Percentiles rank a stretch among this genome's conserved stretches.
Conservation (phyloP, 2,888 invertebrate genomes). For the Plagodis pulveraria region DNA sequence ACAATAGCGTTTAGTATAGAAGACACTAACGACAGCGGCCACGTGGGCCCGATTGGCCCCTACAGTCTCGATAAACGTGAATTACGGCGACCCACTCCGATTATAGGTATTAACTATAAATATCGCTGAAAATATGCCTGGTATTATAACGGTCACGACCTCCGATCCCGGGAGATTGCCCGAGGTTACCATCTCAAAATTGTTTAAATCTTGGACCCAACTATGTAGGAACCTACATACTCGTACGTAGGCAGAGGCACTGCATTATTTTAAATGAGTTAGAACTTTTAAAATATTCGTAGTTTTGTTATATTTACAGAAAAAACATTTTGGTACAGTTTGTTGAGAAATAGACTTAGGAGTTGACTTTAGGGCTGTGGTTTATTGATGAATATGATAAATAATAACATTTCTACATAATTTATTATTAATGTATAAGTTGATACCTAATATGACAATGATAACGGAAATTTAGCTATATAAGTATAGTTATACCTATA, state of each 20-base stretch:
- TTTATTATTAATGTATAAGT: no score
- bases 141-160: conserved; percentile 46
- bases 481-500: no score
- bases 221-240: no score
- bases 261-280: not conserved
- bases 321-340: no score
- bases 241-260: not conserved
- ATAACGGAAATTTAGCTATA: no score
- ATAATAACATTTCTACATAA: no score
- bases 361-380: no score
- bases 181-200: conserved; percentile 19
- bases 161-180: conserved; percentile 45
- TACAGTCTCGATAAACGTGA: conserved; percentile 58
- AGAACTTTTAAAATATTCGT: not conserved
- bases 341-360: no score
- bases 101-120: conserved; percentile 54
- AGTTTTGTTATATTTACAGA: no score
- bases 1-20: conserved; percentile 9
- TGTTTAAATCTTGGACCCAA: not conserved
- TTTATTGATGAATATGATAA: no score
- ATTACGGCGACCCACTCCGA: conserved; percentile 56
- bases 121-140: conserved; percentile 58
- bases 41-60: conserved; percentile 52
- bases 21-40: conserved; percentile 34
- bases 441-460: no score